Percentiles rank a stretch among this genome's conserved stretches.
These are phyloP conservation scores for Patagioenas fasciata DNA, from an alignment of 2,113 vertebrate genomes.

Conservation along the genomic window DNA sequence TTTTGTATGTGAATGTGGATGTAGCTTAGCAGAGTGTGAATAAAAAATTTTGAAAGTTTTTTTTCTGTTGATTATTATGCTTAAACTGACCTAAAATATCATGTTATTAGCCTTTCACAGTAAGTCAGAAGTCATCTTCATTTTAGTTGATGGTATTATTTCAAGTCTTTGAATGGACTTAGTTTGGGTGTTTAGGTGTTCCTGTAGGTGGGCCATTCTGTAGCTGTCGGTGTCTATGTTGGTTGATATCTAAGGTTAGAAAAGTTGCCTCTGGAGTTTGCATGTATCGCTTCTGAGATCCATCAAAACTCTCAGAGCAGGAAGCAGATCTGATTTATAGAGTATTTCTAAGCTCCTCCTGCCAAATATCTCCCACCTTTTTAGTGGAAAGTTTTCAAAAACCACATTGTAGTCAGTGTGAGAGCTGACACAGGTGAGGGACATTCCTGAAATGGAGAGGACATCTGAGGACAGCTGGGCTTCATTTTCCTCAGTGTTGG, in stretches of 20 bases:
- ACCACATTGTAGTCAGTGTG: neutral
- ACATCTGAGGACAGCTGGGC: rapidly evolving
- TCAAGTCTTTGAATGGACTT: neutral
- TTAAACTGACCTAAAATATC: neutral
- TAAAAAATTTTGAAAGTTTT: neutral
- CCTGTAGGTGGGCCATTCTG: neutral
- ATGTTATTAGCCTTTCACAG: neutral
- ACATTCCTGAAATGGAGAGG: neutral
- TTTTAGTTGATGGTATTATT: neutral
- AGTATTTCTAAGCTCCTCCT: neutral
- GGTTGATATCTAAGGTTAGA: neutral
- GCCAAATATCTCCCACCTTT: neutral
- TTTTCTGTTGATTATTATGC: neutral
- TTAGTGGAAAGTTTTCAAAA: neutral
- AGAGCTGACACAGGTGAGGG: neutral
- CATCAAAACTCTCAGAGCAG: neutral
- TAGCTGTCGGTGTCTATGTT: neutral
- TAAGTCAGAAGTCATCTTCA: neutral
- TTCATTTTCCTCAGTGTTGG: neutral
- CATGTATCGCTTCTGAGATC: neutral
- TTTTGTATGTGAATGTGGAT: neutral
- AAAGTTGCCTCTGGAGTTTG: neutral
- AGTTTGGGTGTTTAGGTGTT: neutral
- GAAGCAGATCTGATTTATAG: neutral
- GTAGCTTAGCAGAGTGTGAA: neutral